Percentiles rank a stretch among this genome's conserved stretches.
Conservation (phyloP, 92 coral and sea anemone species). For the Epizoanthus rinbou region DNA sequence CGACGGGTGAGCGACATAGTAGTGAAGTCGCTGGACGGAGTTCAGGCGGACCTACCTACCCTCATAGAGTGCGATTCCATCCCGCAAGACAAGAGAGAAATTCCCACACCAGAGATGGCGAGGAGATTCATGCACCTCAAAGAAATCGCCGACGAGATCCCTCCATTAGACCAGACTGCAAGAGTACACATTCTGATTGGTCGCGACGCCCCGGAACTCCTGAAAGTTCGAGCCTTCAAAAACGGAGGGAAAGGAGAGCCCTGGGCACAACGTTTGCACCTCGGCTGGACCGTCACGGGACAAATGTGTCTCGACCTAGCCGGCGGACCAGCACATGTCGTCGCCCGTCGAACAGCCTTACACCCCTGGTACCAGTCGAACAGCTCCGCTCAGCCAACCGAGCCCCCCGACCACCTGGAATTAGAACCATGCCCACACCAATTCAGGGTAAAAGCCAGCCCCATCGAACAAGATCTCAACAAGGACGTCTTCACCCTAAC, state of each 20-base stretch:
- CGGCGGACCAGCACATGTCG: slow-evolving; percentile 15
- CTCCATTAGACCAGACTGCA: slow-evolving; percentile 41
- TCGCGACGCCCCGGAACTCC: slow-evolving; percentile 49
- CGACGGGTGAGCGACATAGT: slow-evolving; percentile 42
- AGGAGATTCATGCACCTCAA: slow-evolving; percentile 51
- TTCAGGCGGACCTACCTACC: slow-evolving; percentile 34
- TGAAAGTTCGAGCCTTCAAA: slow-evolving; percentile 45
- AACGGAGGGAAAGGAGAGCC: slow-evolving; percentile 53
- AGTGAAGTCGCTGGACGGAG: slow-evolving; percentile 1
- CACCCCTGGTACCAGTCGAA: no score
- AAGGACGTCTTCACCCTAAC: slow-evolving; percentile 39
- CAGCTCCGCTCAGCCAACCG: no score
- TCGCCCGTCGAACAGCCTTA: slow-evolving; percentile 22
- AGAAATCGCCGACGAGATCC: slow-evolving; percentile 49
- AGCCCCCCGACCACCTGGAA: neutral
- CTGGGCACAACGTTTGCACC: slow-evolving; percentile 22
- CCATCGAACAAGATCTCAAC: slow-evolving; percentile 1
- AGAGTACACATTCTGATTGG: slow-evolving; percentile 44
- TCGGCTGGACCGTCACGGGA: slow-evolving; percentile 37
- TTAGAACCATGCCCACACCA: slow-evolving; percentile 43
- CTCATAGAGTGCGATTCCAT: slow-evolving; percentile 47
- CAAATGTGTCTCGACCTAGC: slow-evolving; percentile 28
- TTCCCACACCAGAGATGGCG: slow-evolving; percentile 54
- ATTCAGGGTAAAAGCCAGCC: slow-evolving; percentile 31
- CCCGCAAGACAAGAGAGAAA: slow-evolving; percentile 48